Evolutionary conservation across 2,888 invertebrate species (phyloP), one percentile per base, ranked within the genome.

Genomic region (Pandemis cinnamomeana): DNA sequence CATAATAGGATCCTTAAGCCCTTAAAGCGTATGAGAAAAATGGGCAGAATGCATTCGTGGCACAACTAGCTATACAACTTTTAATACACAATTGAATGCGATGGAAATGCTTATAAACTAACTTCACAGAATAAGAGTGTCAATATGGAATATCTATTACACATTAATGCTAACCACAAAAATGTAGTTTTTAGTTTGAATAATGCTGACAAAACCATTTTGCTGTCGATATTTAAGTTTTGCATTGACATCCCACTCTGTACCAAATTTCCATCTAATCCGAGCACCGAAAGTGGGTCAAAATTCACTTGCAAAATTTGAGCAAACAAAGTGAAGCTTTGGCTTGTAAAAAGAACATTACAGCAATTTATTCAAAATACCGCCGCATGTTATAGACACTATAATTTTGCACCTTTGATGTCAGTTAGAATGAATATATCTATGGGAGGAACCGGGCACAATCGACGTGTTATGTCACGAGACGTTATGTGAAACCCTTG

Each of bases 1-100:
- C n/a, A n/a, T n/a, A n/a, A n/a, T n/a, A n/a, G 69, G 74, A 71
- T 78, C 77, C 80, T 80, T 79, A 81, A 61, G 61, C 55, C 75
- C 75, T 75, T 66, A 72, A 55, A 27, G 42, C 8, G 64, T 69
- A 15, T 64, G 46, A 42, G 60, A 42, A 70, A 63, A 27, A 64
- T 73, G 69, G 64, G 13, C 64, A 60, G 51, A 7, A 60, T 44
- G 36, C 60, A 62, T 61, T 36, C 42, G 11, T 58, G 20, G 55
- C 7, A 15, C 48, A 44, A 27, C 58, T 27, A 11, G 58, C n/a
- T 6, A 15, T 3, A 7, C 15, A 20, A 15, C n/a, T 15, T 53
- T 53, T 53, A 8, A 7, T 7, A 20, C 20, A 36, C 4, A 36
- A 36, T 36, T 36, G 27, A 36, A 36, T 36, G 27, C 2, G 2